A percentile compares a stretch with the other conserved stretches of the same genome.
These are phyloP conservation scores for Agonopterix subpropinquella DNA, from an alignment of 2,888 invertebrate species.

Conservation along the genomic window DNA sequence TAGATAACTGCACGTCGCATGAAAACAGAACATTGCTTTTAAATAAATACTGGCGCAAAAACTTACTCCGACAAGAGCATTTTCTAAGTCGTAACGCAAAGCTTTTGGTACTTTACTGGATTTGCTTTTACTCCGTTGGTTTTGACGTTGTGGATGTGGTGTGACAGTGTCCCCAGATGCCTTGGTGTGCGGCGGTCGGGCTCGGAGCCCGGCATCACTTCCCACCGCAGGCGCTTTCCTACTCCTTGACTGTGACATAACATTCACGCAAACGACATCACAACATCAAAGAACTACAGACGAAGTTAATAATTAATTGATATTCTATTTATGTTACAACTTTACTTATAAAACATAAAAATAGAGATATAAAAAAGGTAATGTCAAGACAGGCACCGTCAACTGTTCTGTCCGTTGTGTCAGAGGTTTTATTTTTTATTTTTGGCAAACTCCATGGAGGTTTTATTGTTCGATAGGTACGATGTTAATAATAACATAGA, in stretches of 20 bases:
- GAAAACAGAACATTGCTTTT: too few species aligned
- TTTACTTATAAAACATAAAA: conserved; percentile 30
- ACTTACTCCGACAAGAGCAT: conserved; percentile 59
- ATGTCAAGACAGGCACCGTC: conserved; percentile 32
- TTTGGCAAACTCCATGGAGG: not conserved
- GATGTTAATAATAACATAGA: too few species aligned
- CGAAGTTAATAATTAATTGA: too few species aligned
- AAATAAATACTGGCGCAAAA: not conserved
- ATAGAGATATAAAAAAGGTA: conserved; percentile 31
- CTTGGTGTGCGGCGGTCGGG: conserved; percentile 17
- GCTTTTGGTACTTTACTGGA: conserved; percentile 44
- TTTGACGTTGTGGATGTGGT: conserved; percentile 12
- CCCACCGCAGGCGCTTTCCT: conserved; percentile 19
- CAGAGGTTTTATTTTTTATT: not conserved
- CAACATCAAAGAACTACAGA: not conserved
- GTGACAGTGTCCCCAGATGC: conserved; percentile 21
- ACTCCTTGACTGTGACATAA: conserved; percentile 35
- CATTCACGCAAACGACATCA: conserved; percentile 2
- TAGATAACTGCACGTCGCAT: too few species aligned
- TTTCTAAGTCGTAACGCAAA: conserved; percentile 57
- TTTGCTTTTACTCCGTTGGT: conserved; percentile 23
- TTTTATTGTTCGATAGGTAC: too few species aligned
- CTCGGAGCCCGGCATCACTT: conserved; percentile 4
- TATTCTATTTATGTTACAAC: conserved; percentile 9
- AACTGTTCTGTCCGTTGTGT: conserved; percentile 22